A percentile compares a stretch with the other conserved stretches of the same genome.
Conservation (phyloP, 1,140 invertebrate genomes). For the Mercenaria mercenaria region DNA sequence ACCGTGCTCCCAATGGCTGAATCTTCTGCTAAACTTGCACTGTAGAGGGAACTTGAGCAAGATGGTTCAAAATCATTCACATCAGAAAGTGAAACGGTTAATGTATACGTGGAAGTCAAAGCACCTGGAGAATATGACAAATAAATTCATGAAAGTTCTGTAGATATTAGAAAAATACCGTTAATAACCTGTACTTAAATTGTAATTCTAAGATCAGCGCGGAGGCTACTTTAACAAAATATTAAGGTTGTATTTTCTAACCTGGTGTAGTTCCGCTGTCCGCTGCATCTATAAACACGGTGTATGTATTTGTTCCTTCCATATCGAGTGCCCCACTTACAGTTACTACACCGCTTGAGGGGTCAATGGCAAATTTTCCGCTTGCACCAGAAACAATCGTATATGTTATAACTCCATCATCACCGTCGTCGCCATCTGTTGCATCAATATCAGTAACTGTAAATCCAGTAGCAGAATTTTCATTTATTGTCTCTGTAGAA, state of each 20-base stretch:
- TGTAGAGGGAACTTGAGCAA: slow-evolving; percentile 63
- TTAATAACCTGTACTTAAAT: background rate
- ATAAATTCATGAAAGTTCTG: no score
- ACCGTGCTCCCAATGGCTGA: slow-evolving; percentile 4
- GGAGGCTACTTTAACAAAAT: no score
- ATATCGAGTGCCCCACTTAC: slow-evolving; percentile 73
- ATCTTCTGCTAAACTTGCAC: slow-evolving; percentile 63
- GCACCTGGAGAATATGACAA: slow-evolving; percentile 48
- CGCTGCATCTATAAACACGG: slow-evolving; percentile 64
- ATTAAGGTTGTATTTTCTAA: no score
- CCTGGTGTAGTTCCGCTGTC: slow-evolving; percentile 65
- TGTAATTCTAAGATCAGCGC: slow-evolving; percentile 1
- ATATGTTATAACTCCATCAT: slow-evolving; percentile 72
- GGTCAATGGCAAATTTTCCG: slow-evolving; percentile 71
- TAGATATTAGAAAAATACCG: background rate
- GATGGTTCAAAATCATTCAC: slow-evolving; percentile 37
- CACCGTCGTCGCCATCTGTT: slow-evolving; percentile 72
- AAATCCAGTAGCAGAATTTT: slow-evolving; percentile 58
- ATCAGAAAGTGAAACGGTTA: slow-evolving; percentile 45
- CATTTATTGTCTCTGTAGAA: slow-evolving; percentile 50
- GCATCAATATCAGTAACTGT: slow-evolving; percentile 66
- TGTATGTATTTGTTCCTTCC: slow-evolving; percentile 71
- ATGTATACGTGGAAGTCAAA: slow-evolving; percentile 19
- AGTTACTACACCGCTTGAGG: slow-evolving; percentile 68
- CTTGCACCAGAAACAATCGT: slow-evolving; percentile 66